Evolutionary conservation across 1,140 invertebrate species (phyloP).

Genomic region (Penaeus chinensis): DNA sequence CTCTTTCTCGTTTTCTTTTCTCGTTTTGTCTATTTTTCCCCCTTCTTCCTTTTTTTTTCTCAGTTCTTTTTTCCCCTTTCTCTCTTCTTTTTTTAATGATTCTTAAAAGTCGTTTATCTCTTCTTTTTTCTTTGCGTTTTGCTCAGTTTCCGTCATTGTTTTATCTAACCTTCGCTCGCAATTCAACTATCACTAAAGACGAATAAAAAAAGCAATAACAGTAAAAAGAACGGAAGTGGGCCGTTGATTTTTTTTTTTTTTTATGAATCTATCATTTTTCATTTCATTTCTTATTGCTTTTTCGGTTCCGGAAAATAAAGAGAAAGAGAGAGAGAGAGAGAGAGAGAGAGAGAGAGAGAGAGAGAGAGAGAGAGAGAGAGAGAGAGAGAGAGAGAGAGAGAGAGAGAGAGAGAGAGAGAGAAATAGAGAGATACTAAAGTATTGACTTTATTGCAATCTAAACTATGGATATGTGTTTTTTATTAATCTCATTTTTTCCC

Average conservation of each 20-base stretch:
- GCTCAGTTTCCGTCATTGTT: not conserved
- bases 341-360: slow-evolving; percentile 18
- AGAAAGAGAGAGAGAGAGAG: not conserved
- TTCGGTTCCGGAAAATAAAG: not conserved
- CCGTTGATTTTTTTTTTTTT: too few relatives aligned
- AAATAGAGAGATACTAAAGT: not conserved
- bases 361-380: not conserved
- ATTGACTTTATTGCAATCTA: too few relatives aligned
- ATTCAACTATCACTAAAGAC: too few relatives aligned
- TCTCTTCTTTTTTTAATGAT: not conserved
- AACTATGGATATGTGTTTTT: too few relatives aligned
- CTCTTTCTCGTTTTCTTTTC: not conserved
- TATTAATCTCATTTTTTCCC: too few relatives aligned
- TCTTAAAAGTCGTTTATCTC: not conserved
- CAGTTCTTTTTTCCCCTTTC: not conserved
- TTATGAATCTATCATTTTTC: too few relatives aligned
- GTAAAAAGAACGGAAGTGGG: too few relatives aligned
- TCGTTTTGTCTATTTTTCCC: not conserved
- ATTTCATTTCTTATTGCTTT: not conserved
- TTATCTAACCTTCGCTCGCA: too few relatives aligned
- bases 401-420: slow-evolving; percentile 8
- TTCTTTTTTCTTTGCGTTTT: not conserved
- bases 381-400: not conserved
- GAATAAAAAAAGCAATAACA: too few relatives aligned
- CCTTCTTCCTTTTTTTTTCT: not conserved